Percentiles rank a stretch among this genome's conserved stretches.
These are phyloP conservation scores for Glandiceps talaboti DNA, from an alignment of 53 echinoderm and acorn worm genomes.

Conservation along the genomic window DNA sequence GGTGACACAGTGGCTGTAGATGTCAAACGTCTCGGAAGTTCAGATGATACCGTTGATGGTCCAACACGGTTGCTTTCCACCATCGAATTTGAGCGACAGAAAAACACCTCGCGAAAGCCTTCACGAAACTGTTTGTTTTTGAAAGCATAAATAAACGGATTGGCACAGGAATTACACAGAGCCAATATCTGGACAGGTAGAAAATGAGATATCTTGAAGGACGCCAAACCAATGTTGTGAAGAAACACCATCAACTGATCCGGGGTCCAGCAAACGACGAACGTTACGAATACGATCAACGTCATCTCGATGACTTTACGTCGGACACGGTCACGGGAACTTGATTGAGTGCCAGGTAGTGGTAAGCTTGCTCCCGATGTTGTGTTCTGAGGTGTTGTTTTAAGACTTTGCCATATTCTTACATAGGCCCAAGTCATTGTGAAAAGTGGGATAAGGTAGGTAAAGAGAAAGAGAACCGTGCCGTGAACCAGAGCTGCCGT, in stretches of 20 bases:
- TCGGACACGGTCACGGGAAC: neutral
- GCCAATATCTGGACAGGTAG: neutral
- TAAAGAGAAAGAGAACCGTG: neutral
- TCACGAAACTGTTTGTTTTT: neutral
- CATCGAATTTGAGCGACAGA: too few species aligned
- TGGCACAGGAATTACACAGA: neutral
- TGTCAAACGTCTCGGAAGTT: too few species aligned
- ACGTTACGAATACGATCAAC: neutral
- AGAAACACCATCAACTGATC: neutral
- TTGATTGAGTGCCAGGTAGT: neutral
- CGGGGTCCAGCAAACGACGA: neutral
- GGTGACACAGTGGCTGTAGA: too few species aligned
- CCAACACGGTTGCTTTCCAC: too few species aligned
- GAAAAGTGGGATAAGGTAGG: neutral
- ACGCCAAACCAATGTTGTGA: neutral
- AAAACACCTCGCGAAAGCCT: neutral
- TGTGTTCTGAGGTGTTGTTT: neutral
- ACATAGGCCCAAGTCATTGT: neutral
- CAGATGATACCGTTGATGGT: too few species aligned
- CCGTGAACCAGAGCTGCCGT: neutral
- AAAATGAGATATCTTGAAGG: neutral
- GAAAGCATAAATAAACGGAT: neutral
- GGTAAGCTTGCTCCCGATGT: neutral
- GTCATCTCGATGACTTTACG: neutral
- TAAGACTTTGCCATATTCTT: neutral